Percentiles rank a stretch among this genome's conserved stretches.
Evolutionary conservation across 37 sponge, comb jelly and placozoan species (phyloP).

Genomic region (Geodia barretti): DNA sequence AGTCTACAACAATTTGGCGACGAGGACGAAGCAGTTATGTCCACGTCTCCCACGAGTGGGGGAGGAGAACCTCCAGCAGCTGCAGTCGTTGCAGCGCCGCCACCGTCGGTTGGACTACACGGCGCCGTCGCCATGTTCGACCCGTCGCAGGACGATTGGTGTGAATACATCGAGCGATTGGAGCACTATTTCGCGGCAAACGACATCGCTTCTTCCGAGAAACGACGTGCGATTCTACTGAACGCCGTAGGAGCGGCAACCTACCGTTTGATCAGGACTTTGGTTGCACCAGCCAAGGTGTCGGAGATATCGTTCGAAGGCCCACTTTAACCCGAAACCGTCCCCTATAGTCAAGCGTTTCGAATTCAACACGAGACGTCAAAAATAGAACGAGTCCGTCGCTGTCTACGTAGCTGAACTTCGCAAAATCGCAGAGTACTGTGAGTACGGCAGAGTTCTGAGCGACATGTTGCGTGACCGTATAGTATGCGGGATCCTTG

Average conservation of each 20-base stretch:
- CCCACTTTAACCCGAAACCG: constrained; percentile 28
- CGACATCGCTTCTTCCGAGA: neutral
- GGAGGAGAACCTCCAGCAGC: too few relatives aligned
- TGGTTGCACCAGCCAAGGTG: constrained; percentile 41
- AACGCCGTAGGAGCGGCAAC: constrained; percentile 16
- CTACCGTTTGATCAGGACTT: constrained; percentile 12
- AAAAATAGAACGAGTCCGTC: constrained; percentile 30
- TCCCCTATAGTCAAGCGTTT: constrained; percentile 18
- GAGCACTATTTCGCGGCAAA: constrained; percentile 15
- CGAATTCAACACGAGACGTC: constrained; percentile 21
- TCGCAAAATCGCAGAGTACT: constrained; percentile 18
- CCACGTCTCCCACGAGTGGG: too few relatives aligned
- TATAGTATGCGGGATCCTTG: too few relatives aligned
- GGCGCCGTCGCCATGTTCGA: too few relatives aligned
- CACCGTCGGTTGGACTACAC: too few relatives aligned
- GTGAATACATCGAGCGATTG: too few relatives aligned
- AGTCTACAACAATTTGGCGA: too few relatives aligned
- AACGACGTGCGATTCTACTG: constrained; percentile 20
- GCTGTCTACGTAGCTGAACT: constrained; percentile 28
- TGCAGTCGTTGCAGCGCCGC: too few relatives aligned
- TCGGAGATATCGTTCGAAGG: neutral
- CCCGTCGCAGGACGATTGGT: too few relatives aligned
- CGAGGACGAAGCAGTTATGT: too few relatives aligned
- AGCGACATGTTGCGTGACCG: constrained; percentile 22
- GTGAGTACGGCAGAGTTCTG: constrained; percentile 19